These are phyloP conservation scores for Periophthalmodon schlosseri DNA, from an alignment of 2,113 vertebrate species.

Conservation along the genomic window DNA sequence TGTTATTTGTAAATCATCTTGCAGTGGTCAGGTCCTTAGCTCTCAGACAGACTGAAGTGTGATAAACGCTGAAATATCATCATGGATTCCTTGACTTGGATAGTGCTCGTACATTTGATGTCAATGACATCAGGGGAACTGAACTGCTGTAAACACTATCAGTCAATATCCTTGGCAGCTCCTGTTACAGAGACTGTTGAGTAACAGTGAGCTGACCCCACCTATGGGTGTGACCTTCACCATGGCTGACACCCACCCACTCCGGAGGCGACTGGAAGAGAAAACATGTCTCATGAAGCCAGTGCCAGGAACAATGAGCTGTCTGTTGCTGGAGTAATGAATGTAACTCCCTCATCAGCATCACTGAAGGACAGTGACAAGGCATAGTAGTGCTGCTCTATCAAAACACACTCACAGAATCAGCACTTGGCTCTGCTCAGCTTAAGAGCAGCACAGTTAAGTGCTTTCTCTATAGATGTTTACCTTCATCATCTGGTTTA, in stretches of 20 bases:
- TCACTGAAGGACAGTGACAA: conserved; percentile 58
- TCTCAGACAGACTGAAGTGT: conserved; percentile 14
- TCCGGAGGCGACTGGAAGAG: conserved; percentile 15
- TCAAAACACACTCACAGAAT: conserved; percentile 22
- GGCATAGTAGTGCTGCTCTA: conserved; percentile 22
- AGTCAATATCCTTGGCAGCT: conserved; percentile 58
- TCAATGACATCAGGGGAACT: conserved; percentile 40
- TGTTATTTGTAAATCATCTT: neutral
- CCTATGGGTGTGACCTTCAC: conserved; percentile 60
- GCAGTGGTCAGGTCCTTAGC: conserved; percentile 18
- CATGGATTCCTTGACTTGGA: conserved; percentile 33
- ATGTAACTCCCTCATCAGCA: conserved; percentile 64
- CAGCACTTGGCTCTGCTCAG: conserved; percentile 15
- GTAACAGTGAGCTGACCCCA: conserved; percentile 53
- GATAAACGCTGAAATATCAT: conserved; percentile 50
- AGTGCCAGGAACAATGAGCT: conserved; percentile 50
- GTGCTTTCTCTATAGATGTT: neutral
- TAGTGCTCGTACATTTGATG: conserved; percentile 43
- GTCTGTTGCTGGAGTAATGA: conserved; percentile 60
- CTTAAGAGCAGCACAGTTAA: neutral
- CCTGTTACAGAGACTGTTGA: conserved; percentile 37
- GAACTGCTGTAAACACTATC: conserved; percentile 54
- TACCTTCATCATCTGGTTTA: neutral
- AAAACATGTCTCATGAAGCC: conserved; percentile 22
- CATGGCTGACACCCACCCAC: conserved; percentile 35